Evolutionary conservation across 1,140 invertebrate genomes (phyloP), one percentile per base, ranked within the genome.

Genomic region (Drosophila nannoptera): DNA sequence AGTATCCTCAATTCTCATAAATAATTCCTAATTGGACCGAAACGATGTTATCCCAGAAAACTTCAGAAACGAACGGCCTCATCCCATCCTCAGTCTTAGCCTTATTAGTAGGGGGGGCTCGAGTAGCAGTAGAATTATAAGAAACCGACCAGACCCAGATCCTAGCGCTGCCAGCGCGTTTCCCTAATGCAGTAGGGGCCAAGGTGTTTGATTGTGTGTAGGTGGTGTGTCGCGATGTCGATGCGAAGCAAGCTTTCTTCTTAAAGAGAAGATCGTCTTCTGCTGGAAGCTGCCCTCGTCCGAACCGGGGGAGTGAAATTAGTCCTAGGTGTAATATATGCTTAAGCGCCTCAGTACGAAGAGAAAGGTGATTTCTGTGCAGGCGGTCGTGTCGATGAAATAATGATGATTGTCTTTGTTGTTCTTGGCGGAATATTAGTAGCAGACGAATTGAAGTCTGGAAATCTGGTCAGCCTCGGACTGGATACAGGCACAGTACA

Each of bases 331-430:
- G 22, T 50, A 12, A 12, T 61, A 29, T 38, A 16, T 65, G 52
- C 61, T 45, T 22, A 22, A 22, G 22, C 65, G 32, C 29, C 48
- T 50, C 31, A 43, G 11, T 63, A 59, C 45, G 49, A 46, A 56
- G 67, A 42, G 50, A 63, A 36, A 64, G 49, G 52, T 63, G 58
- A 52, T 67, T 32, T 22, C 22, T 40, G 65, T 61, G 64, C 50
- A 50, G 55, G 33, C 50, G 65, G 45, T 50, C 63, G 43, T 72
- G 65, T 72, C 65, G 69, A 72, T 72, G 69, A 68, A 31, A 22
- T 64, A 59, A 48, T 64, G 46, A 68, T 72, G 69, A 38, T 71
- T 33, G 22, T 22, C 22, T 22, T 22, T 50, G 29, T 53, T 40
- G 29, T 55, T 56, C 32, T 43, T 65, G 55, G 65, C 9, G 61